A percentile compares a stretch with the other conserved stretches of the same genome.
Evolutionary conservation across 2,888 invertebrate genomes (phyloP).

Genomic region (Morpho achilles): DNA sequence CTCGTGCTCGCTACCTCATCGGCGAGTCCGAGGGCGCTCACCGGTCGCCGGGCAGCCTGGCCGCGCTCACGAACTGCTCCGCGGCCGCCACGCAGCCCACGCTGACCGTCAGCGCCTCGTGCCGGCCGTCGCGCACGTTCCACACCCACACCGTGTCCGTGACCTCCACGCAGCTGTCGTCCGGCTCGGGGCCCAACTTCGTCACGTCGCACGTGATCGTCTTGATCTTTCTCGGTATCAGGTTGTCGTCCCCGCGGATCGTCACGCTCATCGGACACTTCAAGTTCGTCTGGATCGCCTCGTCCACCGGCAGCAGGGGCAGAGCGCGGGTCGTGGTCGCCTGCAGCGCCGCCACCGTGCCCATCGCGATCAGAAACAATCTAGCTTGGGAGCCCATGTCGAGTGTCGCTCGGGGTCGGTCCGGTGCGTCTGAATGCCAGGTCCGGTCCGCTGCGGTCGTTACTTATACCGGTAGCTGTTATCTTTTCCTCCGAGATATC

Average conservation of each 20-base stretch:
- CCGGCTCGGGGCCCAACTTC: not conserved
- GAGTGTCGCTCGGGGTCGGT: too few relatives aligned
- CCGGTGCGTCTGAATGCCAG: not conserved
- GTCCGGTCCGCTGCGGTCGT: not conserved
- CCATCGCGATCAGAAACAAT: too few relatives aligned
- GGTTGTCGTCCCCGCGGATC: not conserved
- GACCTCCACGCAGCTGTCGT: not conserved
- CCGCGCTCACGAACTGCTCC: not conserved
- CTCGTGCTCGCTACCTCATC: too few relatives aligned
- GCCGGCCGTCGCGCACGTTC: not conserved
- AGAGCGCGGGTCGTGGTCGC: too few relatives aligned
- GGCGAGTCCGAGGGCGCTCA: not conserved
- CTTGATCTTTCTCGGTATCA: not conserved
- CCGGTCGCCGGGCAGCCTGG: constrained; percentile 8
- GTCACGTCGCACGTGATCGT: not conserved
- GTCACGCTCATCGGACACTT: too few relatives aligned
- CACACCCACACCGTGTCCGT: not conserved
- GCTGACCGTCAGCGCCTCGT: not conserved
- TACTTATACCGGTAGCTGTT: constrained; percentile 5
- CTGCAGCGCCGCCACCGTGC: too few relatives aligned
- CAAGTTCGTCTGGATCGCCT: not conserved
- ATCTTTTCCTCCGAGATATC: constrained; percentile 8
- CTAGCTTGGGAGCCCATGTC: too few relatives aligned
- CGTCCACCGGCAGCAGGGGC: not conserved
- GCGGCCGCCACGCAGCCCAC: constrained; percentile 2